Evolutionary conservation across 2,888 invertebrate genomes (phyloP).

Genomic region (Deladenus siricidicola): DNA sequence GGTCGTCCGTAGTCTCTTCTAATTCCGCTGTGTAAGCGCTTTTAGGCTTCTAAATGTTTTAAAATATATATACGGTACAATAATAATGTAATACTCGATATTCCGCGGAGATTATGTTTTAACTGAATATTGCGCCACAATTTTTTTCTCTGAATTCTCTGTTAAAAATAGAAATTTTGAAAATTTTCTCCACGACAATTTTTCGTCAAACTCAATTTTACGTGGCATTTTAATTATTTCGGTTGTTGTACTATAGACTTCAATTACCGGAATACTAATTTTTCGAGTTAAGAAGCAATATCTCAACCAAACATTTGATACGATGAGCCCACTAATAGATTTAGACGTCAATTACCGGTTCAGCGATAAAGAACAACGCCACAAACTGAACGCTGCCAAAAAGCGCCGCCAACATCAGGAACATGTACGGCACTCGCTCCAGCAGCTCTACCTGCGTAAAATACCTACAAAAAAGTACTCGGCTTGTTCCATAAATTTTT

Average conservation of each 20-base stretch:
- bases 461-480: constrained; percentile 18
- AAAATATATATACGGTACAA: too few species aligned
- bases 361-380: constrained; percentile 41
- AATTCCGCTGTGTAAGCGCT: background rate
- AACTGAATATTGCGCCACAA: too few species aligned
- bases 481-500: background rate
- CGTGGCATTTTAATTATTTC: background rate
- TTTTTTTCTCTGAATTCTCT: too few species aligned
- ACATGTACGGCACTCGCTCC: constrained; percentile 45
- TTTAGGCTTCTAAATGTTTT: background rate
- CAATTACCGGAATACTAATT: too few species aligned
- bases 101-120: too few species aligned
- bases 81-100: too few species aligned
- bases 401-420: constrained; percentile 40
- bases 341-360: constrained; percentile 15
- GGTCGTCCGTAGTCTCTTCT: background rate
- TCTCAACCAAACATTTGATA: too few species aligned
- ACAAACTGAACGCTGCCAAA: constrained; percentile 41
- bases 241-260: background rate
- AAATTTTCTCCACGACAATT: too few species aligned
- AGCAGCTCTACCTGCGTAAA: constrained; percentile 48
- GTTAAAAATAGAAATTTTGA: too few species aligned
- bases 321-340: too few species aligned
- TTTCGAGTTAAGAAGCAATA: too few species aligned
- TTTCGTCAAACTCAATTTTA: background rate